Percentiles rank a stretch among this genome's conserved stretches.
Conservation (phyloP, 1,140 invertebrate species). For the Caerostris darwini region DNA sequence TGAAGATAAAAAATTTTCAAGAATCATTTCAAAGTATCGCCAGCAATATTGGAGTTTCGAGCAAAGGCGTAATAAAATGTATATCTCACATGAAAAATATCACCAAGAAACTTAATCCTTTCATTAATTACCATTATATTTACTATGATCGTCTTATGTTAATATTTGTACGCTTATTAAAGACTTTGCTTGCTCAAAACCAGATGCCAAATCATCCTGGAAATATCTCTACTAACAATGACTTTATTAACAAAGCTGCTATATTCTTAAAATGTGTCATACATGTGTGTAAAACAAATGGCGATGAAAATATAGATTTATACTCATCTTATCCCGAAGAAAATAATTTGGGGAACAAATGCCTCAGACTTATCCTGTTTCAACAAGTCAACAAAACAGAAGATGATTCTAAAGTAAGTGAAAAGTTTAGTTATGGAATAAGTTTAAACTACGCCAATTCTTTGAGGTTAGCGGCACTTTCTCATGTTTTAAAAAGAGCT, state of each 20-base stretch:
- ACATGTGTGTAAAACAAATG: background rate
- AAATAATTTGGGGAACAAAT: background rate
- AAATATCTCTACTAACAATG: background rate
- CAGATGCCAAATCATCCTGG: background rate
- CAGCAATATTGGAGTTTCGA: background rate
- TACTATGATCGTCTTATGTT: background rate
- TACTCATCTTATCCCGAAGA: too few species aligned
- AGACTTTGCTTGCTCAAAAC: background rate
- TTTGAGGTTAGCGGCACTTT: background rate
- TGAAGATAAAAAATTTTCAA: background rate
- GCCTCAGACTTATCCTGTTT: background rate
- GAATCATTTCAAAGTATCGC: background rate
- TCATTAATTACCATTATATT: conserved; percentile 16
- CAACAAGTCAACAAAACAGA: too few species aligned
- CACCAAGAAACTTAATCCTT: background rate
- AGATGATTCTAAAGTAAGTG: background rate
- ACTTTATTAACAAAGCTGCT: background rate
- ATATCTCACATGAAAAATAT: background rate
- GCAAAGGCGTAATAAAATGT: background rate
- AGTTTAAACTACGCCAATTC: background rate
- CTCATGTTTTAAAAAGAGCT: conserved; percentile 15
- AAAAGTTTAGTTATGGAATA: conserved; percentile 16
- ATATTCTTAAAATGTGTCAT: conserved; percentile 5
- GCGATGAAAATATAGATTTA: background rate
- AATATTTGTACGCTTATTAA: background rate